Base-by-base conservation (phyloP, 1,140 invertebrate genomes). In the Drosophila quadrilineata region DNA sequence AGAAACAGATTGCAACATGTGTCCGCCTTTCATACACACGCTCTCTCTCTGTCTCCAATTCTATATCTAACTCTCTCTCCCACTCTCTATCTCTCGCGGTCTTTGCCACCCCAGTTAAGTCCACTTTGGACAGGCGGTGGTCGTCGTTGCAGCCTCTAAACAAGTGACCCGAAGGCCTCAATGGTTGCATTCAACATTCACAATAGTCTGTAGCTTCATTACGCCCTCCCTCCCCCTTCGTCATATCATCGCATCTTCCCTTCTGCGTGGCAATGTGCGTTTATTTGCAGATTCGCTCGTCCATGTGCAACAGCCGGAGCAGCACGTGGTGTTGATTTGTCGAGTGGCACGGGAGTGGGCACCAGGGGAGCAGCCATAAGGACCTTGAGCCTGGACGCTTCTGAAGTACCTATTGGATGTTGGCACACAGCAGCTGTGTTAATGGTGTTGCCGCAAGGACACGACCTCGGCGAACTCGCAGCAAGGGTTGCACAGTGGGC, bases 61-160 rank as follows among this genome's bases (percentile, higher is more conserved):
- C 22, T 45, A 10, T 28, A 22, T 45, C 8, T 28, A 6, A 9
- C 41, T 26, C 38, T n/a, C 40, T 26, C 1, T 21, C 10, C 9
- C 5, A 6, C 41, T 45, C 10, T 45, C 41, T 28, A 2, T 26
- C 0, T 28, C 12, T 33, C 1, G 2, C 29, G 3, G 1, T 19
- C 36, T 38, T 1, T 6, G 10, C 41, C 41, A 35, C 19, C 45
- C 64, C 46, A 22, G 31, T 52, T 4, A 36, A 53, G 48, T 48
- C 56, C 56, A 67, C 64, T 67, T 66, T n/a, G n/a, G n/a, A n/a
- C n/a, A n/a, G n/a, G n/a, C n/a, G n/a, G n/a, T n/a, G n/a, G n/a
- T n/a, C n/a, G n/a, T n/a, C n/a, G 56, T 59, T 60, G 26, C 56
- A 60, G 56, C 63, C 63, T 60, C 56, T 60, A 67, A 67, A 62